Base-by-base conservation (phyloP, 1,140 invertebrate species). In the Drosophila kepulauana region DNA sequence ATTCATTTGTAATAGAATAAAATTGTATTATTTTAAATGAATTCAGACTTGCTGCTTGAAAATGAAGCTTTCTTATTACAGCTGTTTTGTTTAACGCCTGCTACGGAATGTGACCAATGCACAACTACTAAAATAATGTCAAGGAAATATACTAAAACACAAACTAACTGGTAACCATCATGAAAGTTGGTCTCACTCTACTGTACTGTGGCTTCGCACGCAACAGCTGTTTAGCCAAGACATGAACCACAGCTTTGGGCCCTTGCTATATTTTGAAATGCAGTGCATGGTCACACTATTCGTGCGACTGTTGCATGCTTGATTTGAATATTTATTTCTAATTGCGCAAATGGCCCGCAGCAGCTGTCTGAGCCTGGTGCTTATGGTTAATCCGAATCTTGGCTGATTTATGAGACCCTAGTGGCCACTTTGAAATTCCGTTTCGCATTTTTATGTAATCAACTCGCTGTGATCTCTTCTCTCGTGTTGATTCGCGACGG, bases 381-480 rank as follows among this genome's bases (percentile, higher is more conserved):
- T 54, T 54, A 54, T 28, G 15, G 7, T 13, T 62, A 56, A 69
- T 74, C 65, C 43, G 41, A n/a, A n/a, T 30, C 45, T 33, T 33
- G 16, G 49, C 20, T 33, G 51, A 73, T 68, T 57, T 43, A 10
- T 10, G 51, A 49, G 15, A 48, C 48, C 28, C 28, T 11, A 15
- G 15, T 10, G 48, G 8, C 48, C 41, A 30, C 58, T 69, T 56
- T 57, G 52, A 15, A 67, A 74, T 74, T 68, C 49, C 71, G 54
- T 69, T 69, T 54, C 65, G 30, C 49, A 41, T 56, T 69, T 69
- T 69, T 74, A 73, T 73, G 64, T 59, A 73, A 73, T 73, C 64
- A 61, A 28, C 48, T 8, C 35, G 1, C 30, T 28, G 20, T 25
- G 70, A 69, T 70, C 51, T 58, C 58, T 69, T 61, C 54, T 61